Conservation (phyloP, 2,888 invertebrate species). For the Acanthopleura granulata region DNA sequence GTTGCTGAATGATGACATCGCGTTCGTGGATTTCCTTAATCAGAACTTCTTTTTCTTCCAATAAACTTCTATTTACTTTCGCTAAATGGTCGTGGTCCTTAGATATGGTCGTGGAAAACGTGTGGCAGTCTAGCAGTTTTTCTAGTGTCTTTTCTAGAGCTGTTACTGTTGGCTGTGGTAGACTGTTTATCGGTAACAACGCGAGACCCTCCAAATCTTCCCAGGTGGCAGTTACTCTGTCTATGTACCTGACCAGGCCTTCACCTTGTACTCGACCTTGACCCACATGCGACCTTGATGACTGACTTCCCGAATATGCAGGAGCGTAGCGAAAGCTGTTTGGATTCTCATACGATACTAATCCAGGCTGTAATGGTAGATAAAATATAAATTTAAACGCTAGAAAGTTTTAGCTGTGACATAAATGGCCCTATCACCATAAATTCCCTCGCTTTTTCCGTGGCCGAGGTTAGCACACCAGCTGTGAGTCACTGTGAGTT, state of each 20-base stretch:
- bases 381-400: background rate
- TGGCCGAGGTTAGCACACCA: no score
- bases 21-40: background rate
- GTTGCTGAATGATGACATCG: conserved; percentile 1
- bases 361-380: conserved; percentile 10
- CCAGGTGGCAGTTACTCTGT: background rate
- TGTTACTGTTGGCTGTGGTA: background rate
- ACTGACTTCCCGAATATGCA: background rate
- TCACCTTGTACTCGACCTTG: background rate
- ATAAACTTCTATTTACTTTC: conserved; percentile 3
- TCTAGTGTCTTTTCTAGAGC: background rate
- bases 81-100: conserved; percentile 13
- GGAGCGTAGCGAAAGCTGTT: background rate
- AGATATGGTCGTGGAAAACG: background rate
- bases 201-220: background rate
- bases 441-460: no score
- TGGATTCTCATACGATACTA: background rate
- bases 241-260: background rate
- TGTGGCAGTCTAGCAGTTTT: background rate
- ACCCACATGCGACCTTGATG: background rate
- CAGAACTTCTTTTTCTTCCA: conserved; percentile 14
- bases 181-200: background rate
- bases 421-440: background rate
- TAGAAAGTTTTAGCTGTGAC: background rate
- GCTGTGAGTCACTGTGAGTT: no score